Conservation (phyloP, 2,888 invertebrate species). For the Pheosia gnoma region DNA sequence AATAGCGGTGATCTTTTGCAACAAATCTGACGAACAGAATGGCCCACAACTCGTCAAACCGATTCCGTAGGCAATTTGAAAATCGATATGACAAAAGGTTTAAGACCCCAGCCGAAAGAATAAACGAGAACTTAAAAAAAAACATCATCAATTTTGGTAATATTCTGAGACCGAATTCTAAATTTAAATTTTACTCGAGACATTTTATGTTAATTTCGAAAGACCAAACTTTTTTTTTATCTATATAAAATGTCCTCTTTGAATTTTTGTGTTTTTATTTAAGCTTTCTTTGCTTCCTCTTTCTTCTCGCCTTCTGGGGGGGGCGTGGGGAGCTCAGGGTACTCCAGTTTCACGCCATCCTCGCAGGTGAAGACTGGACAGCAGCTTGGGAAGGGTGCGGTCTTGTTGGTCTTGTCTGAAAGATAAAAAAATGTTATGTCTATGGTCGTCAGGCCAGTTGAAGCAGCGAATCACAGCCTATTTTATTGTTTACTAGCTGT, state of each 20-base stretch:
- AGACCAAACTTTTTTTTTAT: too few species aligned
- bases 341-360: slow-evolving; percentile 92
- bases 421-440: slow-evolving; percentile 24
- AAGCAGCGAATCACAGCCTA: background rate
- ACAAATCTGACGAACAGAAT: too few species aligned
- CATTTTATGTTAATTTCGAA: too few species aligned
- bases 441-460: background rate
- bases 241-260: slow-evolving; percentile 31
- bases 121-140: background rate
- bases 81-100: too few species aligned
- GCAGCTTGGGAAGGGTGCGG: slow-evolving; percentile 93
- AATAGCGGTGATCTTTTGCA: background rate
- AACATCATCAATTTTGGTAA: slow-evolving; percentile 42
- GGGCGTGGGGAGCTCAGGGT: slow-evolving; percentile 89
- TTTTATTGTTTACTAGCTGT: too few species aligned
- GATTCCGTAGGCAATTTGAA: too few species aligned
- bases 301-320: slow-evolving; percentile 70
- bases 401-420: slow-evolving; percentile 94
- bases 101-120: background rate
- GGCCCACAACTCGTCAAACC: too few species aligned
- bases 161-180: slow-evolving; percentile 55
- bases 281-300: slow-evolving; percentile 70
- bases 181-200: background rate
- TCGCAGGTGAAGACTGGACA: slow-evolving; percentile 95
- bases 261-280: slow-evolving; percentile 40